These are phyloP conservation scores for Patiria miniata DNA, from an alignment of 35 echinoderm and acorn worm genomes.

Conservation along the genomic window DNA sequence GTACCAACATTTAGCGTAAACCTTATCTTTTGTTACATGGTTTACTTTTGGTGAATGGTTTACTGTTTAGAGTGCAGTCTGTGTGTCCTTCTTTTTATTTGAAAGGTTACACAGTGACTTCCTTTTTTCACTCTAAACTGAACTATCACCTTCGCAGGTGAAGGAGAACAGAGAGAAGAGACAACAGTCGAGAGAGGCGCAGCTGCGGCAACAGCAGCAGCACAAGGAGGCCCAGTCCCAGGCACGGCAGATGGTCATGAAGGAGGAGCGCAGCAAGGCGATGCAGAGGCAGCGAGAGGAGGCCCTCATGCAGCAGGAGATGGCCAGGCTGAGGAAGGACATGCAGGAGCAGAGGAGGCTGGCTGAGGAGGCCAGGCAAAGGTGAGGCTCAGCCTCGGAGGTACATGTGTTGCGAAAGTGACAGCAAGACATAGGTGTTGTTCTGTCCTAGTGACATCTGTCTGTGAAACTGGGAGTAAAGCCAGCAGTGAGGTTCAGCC, in stretches of 20 bases:
- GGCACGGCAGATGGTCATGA: conserved; percentile 81
- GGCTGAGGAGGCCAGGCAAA: conserved; percentile 62
- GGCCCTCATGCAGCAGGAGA: conserved; percentile 76
- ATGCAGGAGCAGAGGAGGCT: conserved; percentile 61
- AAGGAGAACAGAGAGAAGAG: conserved; percentile 85
- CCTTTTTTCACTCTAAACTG: too few relatives aligned
- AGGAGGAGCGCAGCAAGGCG: conserved; percentile 73
- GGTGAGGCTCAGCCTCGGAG: conserved; percentile 32
- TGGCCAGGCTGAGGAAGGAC: conserved; percentile 78
- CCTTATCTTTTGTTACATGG: too few relatives aligned
- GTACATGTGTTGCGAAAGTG: too few relatives aligned
- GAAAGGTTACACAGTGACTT: too few relatives aligned
- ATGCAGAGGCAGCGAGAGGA: conserved; percentile 77
- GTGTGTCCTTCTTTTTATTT: too few relatives aligned
- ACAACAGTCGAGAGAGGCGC: conserved; percentile 47
- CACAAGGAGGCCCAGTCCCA: conserved; percentile 72
- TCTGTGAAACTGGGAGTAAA: too few relatives aligned
- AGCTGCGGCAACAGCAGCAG: conserved; percentile 47
- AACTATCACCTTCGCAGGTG: conserved; percentile 48
- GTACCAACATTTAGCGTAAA: too few relatives aligned
- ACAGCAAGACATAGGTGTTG: too few relatives aligned
- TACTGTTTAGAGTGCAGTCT: too few relatives aligned
- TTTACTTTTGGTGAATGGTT: too few relatives aligned
- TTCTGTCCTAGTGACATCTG: too few relatives aligned
- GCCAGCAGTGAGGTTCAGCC: too few relatives aligned